Evolutionary conservation across 1,140 invertebrate species (phyloP).

Genomic region (Heliconius himera): DNA sequence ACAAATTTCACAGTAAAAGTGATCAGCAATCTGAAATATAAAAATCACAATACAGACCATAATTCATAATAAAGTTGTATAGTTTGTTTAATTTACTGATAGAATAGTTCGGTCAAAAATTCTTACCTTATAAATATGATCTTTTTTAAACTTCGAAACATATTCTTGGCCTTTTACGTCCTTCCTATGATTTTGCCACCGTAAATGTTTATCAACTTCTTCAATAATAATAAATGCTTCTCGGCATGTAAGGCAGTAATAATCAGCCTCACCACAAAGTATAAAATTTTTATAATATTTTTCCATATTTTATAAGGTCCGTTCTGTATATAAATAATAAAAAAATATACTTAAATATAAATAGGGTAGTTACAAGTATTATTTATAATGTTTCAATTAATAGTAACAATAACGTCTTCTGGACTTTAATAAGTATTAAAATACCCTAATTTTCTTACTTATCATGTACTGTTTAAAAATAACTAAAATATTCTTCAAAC

Average conservation of each 20-base stretch:
- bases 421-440: not conserved
- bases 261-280: slow-evolving; percentile 56
- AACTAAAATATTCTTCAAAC: not conserved
- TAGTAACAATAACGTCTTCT: not conserved
- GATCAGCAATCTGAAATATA: slow-evolving; percentile 46
- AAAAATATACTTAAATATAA: too few species aligned
- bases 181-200: slow-evolving; percentile 59
- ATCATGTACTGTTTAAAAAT: not conserved
- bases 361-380: not conserved
- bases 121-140: slow-evolving; percentile 61
- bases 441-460: not conserved
- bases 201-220: slow-evolving; percentile 59
- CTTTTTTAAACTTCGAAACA: slow-evolving; percentile 48
- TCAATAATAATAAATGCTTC: slow-evolving; percentile 45
- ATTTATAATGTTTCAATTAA: not conserved
- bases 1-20: slow-evolving; percentile 60
- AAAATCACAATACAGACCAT: not conserved
- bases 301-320: slow-evolving; percentile 39
- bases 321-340: too few species aligned
- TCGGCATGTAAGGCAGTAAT: slow-evolving; percentile 56
- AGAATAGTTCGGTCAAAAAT: not conserved
- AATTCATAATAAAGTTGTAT: not conserved
- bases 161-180: slow-evolving; percentile 43
- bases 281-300: slow-evolving; percentile 62
- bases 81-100: not conserved